Conservation (phyloP, 2,888 invertebrate species). For the Galeopsomyia nigrocyanea region DNA sequence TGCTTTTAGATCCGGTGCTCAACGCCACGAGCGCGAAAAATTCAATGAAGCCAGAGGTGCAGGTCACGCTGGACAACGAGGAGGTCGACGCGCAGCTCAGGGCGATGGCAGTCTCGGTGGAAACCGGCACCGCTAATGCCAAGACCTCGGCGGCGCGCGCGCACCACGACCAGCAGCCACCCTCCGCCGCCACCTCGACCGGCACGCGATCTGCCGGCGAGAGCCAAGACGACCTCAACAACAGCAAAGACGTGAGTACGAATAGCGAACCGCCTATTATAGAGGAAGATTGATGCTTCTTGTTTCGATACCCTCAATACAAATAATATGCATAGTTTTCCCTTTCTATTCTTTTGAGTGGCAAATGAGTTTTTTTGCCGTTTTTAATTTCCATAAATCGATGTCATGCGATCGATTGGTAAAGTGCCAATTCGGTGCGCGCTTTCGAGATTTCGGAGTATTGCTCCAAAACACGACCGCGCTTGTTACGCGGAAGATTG, state of each 20-base stretch:
- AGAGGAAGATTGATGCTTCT: not conserved
- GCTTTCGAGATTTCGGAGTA: no score
- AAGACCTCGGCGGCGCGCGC: constrained; percentile 65
- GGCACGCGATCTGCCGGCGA: constrained; percentile 63
- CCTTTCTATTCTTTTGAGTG: no score
- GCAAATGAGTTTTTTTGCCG: no score
- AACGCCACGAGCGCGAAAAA: not conserved
- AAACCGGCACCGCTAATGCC: constrained; percentile 52
- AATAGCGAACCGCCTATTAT: no score
- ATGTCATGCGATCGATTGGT: no score
- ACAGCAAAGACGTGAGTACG: constrained; percentile 55
- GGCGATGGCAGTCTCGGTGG: constrained; percentile 47
- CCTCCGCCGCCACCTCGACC: constrained; percentile 52
- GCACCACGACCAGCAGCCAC: constrained; percentile 56
- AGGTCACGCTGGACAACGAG: not conserved
- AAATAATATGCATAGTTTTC: no score
- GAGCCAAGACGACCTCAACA: constrained; percentile 54
- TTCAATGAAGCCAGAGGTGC: not conserved
- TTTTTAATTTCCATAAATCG: no score
- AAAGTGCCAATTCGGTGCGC: no score
- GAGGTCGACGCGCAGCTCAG: constrained; percentile 46
- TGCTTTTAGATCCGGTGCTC: not conserved
- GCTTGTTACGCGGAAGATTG: no score
- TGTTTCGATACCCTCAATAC: not conserved
- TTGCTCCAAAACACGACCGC: no score